Evolutionary conservation across 2,888 invertebrate genomes (phyloP), one percentile per base, ranked within the genome.

Genomic region (Amorpha juglandis): DNA sequence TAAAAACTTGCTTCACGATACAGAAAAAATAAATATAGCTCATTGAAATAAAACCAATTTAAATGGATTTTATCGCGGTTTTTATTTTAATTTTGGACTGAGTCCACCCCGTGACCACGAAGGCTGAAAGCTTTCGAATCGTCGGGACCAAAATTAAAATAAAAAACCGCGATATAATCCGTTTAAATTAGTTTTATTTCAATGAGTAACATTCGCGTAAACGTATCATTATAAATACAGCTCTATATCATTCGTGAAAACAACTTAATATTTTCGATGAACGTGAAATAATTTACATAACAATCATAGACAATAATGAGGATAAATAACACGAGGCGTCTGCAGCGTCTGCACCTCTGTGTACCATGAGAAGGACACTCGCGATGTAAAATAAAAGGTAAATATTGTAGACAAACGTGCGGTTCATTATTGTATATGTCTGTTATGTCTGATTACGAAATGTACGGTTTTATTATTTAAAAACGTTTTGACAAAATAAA

Each of bases 301-400:
- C 27, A 52, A 27, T 27, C 27, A 27, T 27, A 27, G 27, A 27
- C 27, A 27, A 27, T 27, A 27, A 27, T 27, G 27, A 27, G 27
- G 9, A 58, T 42, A 42, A 42, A 19, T 19, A 42, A 58, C 16
- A 19, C 38, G 38, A 16, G 12, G 58, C 38, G 58, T 42, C 19
- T 53, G 14, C 33, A n/a, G 33, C 58, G 58, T 58, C 42, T 12
- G 33, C 58, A 11, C 58, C 42, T 42, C 45, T 45, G 38, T 42
- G 58, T 19, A 42, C 58, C 42, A 58, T 58, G 19, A 6, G 58
- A 58, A 58, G 58, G 58, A 58, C 58, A 55, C 55, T 38, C 27
- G 38, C 35, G 19, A 7, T 42, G 38, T 38, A 35, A 16, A 55
- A 55, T 35, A 16, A 38, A 58, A 42, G 11, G 58, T 58, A 58